Conservation (phyloP, 1,140 invertebrate species). For the Heliconius hermathena region DNA sequence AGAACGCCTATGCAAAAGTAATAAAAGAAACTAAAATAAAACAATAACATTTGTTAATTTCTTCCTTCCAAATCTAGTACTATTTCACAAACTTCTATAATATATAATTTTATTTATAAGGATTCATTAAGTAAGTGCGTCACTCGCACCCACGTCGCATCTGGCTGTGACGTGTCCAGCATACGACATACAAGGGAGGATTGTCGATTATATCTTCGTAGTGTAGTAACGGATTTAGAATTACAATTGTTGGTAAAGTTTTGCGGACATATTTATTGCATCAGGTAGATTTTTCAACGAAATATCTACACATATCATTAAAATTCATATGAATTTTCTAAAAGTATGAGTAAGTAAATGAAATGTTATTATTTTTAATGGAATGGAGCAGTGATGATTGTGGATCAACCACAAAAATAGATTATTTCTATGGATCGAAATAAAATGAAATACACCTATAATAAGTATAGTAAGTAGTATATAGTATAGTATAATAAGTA, state of each 20-base stretch:
- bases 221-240: conserved; percentile 10
- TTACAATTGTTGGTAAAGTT: background rate
- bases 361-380: background rate
- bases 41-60: no score
- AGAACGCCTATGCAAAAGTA: no score
- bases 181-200: background rate
- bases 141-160: background rate
- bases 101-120: background rate
- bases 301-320: background rate
- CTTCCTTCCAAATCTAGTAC: background rate
- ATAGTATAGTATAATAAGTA: no score
- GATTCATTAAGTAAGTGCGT: conserved; percentile 12
- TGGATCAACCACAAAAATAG: no score
- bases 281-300: background rate
- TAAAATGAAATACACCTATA: no score
- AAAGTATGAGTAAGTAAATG: background rate
- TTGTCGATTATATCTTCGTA: conserved; percentile 4
- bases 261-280: background rate
- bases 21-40: no score
- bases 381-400: no score
- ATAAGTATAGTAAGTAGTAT: no score
- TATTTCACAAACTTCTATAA: background rate
- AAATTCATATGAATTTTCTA: background rate
- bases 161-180: conserved; percentile 3
- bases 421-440: no score